Conservation (phyloP, 2,888 invertebrate genomes). For the Horisme vitalbata region DNA sequence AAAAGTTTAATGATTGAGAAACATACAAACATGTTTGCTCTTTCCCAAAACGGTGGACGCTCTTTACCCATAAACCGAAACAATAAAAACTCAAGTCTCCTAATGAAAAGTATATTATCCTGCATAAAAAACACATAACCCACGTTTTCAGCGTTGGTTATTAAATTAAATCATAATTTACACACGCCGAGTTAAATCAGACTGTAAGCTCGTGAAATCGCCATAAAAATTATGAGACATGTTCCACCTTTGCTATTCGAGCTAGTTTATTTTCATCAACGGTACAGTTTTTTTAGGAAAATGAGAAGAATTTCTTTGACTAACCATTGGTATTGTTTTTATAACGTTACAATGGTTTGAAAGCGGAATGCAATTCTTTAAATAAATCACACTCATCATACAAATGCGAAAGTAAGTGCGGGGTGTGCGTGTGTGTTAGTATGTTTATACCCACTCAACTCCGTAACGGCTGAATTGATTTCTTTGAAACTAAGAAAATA, state of each 20-base stretch:
- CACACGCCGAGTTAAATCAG: conserved; percentile 74
- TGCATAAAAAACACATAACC: conserved; percentile 76
- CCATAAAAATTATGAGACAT: conserved; percentile 74
- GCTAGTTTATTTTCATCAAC: conserved; percentile 1
- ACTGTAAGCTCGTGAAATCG: conserved; percentile 71
- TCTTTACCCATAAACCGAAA: conserved; percentile 11
- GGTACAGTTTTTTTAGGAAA: conserved; percentile 1
- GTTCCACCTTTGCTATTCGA: conserved; percentile 52
- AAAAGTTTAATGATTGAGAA: too few species aligned
- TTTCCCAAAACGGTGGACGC: conserved; percentile 2
- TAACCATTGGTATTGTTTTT: too few species aligned
- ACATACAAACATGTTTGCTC: not conserved
- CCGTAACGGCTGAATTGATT: too few species aligned
- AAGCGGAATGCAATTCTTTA: too few species aligned
- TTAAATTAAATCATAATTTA: conserved; percentile 81
- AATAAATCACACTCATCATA: too few species aligned
- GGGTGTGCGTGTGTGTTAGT: too few species aligned
- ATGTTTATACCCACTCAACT: too few species aligned
- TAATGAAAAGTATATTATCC: conserved; percentile 79
- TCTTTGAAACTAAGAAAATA: too few species aligned
- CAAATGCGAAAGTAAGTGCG: too few species aligned
- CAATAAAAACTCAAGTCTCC: conserved; percentile 46
- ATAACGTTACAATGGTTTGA: too few species aligned
- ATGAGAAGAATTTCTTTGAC: not conserved
- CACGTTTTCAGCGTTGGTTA: conserved; percentile 71